Evolutionary conservation across 2,888 invertebrate species (phyloP).

Genomic region (Scaptomyza caliginosa): DNA sequence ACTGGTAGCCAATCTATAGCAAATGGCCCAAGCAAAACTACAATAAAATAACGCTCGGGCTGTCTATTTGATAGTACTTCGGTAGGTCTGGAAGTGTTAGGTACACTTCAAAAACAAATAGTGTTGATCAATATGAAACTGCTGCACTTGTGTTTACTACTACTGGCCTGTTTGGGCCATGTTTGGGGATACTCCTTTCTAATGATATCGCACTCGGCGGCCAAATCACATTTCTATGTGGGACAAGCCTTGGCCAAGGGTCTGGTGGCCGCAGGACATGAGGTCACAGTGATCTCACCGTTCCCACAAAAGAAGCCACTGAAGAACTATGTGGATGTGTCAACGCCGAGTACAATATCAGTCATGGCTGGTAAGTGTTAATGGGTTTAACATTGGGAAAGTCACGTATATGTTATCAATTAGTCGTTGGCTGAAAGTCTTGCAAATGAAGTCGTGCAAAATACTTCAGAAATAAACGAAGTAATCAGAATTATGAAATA

Average conservation of each 20-base stretch:
- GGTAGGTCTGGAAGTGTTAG: background rate
- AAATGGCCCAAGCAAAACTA: background rate
- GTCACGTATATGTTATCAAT: constrained; percentile 33
- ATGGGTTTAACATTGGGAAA: background rate
- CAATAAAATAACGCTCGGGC: background rate
- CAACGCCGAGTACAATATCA: constrained; percentile 36
- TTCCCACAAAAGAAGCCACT: constrained; percentile 73
- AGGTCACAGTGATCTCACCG: constrained; percentile 80
- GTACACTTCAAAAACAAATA: background rate
- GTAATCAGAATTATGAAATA: background rate
- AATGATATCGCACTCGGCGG: constrained; percentile 55
- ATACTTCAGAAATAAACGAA: background rate
- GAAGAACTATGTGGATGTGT: constrained; percentile 69
- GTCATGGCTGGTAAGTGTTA: constrained; percentile 51
- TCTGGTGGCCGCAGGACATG: constrained; percentile 81
- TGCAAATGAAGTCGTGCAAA: background rate
- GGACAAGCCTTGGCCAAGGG: constrained; percentile 76
- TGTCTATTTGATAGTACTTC: background rate
- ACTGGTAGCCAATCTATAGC: background rate
- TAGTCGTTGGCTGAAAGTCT: background rate
- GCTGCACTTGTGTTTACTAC: background rate
- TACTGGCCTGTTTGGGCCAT: constrained; percentile 26
- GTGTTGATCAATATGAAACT: constrained; percentile 7
- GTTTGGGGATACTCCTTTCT: constrained; percentile 64
- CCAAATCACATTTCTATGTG: constrained; percentile 75